Evolutionary conservation across 2,113 vertebrate genomes (phyloP).

Genomic region (Hyperoodon ampullatus): DNA sequence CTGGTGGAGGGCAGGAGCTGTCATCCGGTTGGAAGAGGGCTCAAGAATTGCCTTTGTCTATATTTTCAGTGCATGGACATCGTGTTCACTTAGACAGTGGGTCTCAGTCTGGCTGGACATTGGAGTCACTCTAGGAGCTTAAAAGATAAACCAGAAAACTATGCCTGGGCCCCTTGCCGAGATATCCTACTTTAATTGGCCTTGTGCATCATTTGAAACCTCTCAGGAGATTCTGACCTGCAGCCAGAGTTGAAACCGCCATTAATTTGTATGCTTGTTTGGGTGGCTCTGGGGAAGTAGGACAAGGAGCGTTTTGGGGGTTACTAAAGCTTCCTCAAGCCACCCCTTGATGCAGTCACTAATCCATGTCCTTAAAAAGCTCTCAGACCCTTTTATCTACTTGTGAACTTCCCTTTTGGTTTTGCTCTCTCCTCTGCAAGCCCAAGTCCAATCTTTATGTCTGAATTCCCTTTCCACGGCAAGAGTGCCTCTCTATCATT

Average conservation of each 20-base stretch:
- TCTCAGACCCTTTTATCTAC: not conserved
- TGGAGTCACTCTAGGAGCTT: not conserved
- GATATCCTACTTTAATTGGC: not conserved
- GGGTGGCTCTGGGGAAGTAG: not conserved
- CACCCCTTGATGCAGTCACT: not conserved
- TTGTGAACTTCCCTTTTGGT: not conserved
- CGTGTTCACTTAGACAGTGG: not conserved
- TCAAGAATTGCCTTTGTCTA: not conserved
- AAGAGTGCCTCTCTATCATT: not conserved
- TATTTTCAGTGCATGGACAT: not conserved
- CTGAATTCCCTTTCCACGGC: not conserved
- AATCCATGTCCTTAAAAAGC: not conserved
- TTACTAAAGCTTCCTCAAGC: not conserved
- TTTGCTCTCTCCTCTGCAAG: not conserved
- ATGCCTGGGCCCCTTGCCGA: not conserved
- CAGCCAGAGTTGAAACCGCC: not conserved
- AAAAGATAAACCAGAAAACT: not conserved
- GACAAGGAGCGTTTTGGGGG: not conserved
- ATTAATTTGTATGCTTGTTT: not conserved
- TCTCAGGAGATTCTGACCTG: not conserved
- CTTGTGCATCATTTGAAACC: not conserved
- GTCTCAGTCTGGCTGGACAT: not conserved
- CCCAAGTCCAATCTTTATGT: not conserved
- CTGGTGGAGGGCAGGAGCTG: not conserved
- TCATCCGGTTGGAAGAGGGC: not conserved